Base-by-base conservation (phyloP, 2,113 vertebrate genomes). In the Cephalopterus ornatus region DNA sequence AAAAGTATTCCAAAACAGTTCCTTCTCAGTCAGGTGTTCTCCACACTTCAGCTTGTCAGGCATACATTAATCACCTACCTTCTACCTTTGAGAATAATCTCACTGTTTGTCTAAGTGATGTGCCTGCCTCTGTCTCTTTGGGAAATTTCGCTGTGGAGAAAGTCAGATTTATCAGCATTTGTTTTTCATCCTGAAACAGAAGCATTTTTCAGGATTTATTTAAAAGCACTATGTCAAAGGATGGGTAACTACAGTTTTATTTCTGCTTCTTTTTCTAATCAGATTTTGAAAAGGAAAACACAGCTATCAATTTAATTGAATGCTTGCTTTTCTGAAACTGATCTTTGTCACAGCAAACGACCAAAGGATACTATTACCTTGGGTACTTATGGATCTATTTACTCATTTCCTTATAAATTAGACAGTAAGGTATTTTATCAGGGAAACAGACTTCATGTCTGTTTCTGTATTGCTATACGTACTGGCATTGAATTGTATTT, bases 261-360 rank as follows among this genome's bases (percentile, higher is more conserved):
- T 95, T 71, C 49, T 81, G 14, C 5, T 89, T 65, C 21, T 71
- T 93, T 94, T 76, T 75, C 72, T 87, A 94, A 94, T 94, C 47
- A 37, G 30, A 83, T 96, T 96, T 82, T 80, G 46, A 55, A 85
- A 88, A 83, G 75, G 39, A 87, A 96, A 95, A 70, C 39, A 58
- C 22, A 93, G 61, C n/a, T 91, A 81, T 91, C 62, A 76, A 73
- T 93, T 88, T 85, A 93, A 88, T 76, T 26, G 62, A 61, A 85
- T 83, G 33, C 18, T 89, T 94, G 75, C 47, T 81, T 77, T 94
- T 88, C 63, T 80, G 84, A 85, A 95, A 92, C 14, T 46, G 73
- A 89, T 93, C 86, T 93, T 88, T 93, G 67, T 39, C 53, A 66
- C 18, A 14, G 52, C 85, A 77, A 83, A 90, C 62, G 49, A 93